Evolutionary conservation across 2,797 vertebrate species (phyloP), one percentile per base, ranked within the genome.

Genomic region (Xiphorhynchus erythropygius): DNA sequence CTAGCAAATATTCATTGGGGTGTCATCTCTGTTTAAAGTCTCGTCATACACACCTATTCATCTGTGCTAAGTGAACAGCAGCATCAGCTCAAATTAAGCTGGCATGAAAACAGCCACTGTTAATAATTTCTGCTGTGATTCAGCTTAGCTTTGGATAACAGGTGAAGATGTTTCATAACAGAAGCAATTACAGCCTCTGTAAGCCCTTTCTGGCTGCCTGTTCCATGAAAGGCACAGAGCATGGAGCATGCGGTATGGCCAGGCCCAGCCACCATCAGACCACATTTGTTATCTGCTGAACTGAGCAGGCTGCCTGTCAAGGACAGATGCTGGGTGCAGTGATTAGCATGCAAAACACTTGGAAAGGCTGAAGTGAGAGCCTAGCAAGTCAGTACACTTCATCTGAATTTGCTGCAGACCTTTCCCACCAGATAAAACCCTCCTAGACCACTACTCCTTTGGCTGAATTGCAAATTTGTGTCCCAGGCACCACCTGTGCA

Each of bases 131-230:
- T 98, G 96, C 97, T 96, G 94, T 96, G 97, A 97, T 98, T 98
- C 97, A 96, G 94, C 96, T 95, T 95, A 95, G 97, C 97, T 98
- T 96, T 94, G 94, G 97, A 95, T 98, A 98, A 98, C 98, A 98
- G 97, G 98, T 98, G 97, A 98, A 98, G 97, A 98, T 97, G 97
- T 97, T 98, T 98, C 97, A 96, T 98, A 98, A 97, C 93, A 9
- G 95, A 98, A 96, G 97, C 98, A 98, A 97, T 98, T 98, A 98
- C 59, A 91, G 96, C 68, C 63, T 93, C 91, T 69, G 94, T 96
- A 94, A 96, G 93, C 60, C 90, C 92, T 97, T 97, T 91, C 96
- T 3, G 2, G 83, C 96, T 97, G 97, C 95, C 96, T 94, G 87
- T 96, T 97, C 95, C 95, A 92, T 93, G 95, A 89, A 95, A 96